phyloP scores from a whole-genome alignment of 2,797 vertebrate genomes.

The Protonibea diacanthus region DNA sequence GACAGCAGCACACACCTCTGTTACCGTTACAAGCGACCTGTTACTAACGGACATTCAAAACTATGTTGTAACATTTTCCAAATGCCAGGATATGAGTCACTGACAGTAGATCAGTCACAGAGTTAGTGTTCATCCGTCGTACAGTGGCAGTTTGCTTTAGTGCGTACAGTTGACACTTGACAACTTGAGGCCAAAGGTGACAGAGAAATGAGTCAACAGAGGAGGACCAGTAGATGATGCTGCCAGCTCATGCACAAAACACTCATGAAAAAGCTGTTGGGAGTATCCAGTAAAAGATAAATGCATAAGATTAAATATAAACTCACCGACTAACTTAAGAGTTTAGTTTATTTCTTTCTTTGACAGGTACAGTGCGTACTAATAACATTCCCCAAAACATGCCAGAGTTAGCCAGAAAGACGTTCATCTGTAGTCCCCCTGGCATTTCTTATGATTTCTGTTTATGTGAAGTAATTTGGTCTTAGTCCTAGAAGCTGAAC shows the following conservation, averaged over 20 bases:
- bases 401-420: no score
- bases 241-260: not conserved
- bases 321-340: no score
- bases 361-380: no score
- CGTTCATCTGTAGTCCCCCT: no score
- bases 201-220: constrained; percentile 17
- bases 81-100: constrained; percentile 53
- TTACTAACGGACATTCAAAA: constrained; percentile 24
- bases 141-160: constrained; percentile 11
- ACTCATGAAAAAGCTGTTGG: no score
- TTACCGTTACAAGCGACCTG: constrained; percentile 18
- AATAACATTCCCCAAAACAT: no score
- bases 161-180: constrained; percentile 9
- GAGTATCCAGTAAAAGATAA: no score
- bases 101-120: not conserved
- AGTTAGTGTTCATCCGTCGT: not conserved
- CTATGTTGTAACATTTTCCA: constrained; percentile 37
- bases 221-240: not conserved
- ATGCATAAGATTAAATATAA: no score
- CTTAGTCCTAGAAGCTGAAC: not conserved
- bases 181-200: constrained; percentile 35
- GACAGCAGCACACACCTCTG: constrained; percentile 25
- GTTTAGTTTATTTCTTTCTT: no score
- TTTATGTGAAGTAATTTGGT: constrained; percentile 1
- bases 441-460: not conserved